Conservation (phyloP, 2,888 invertebrate genomes). For the Mylabris sibirica region DNA sequence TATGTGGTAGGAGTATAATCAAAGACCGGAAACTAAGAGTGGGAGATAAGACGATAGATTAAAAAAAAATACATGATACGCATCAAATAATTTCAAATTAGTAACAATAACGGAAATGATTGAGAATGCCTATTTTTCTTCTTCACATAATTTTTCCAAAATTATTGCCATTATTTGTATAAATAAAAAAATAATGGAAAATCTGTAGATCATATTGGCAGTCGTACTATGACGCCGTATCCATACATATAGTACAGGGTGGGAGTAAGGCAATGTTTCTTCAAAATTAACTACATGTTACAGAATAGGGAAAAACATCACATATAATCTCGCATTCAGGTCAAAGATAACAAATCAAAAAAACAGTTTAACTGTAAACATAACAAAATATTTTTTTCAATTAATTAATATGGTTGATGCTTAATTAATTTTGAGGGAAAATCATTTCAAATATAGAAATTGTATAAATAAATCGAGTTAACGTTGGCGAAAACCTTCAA, state of each 20-base stretch:
- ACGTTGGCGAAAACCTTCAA: slow-evolving; percentile 16
- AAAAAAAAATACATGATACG: not conserved
- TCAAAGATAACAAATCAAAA: slow-evolving; percentile 23
- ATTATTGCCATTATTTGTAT: not conserved
- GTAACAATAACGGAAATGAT: not conserved
- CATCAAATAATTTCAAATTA: not conserved
- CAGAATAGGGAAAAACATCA: not conserved
- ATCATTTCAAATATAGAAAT: slow-evolving; percentile 1
- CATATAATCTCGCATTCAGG: slow-evolving; percentile 15
- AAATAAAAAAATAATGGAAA: not conserved
- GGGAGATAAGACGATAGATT: slow-evolving; percentile 7
- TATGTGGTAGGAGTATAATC: slow-evolving; percentile 1
- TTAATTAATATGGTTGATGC: no score
- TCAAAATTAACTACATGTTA: not conserved
- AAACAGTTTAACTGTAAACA: not conserved
- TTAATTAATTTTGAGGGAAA: not conserved
- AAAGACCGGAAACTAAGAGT: slow-evolving; percentile 9
- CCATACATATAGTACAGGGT: not conserved
- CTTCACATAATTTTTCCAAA: not conserved
- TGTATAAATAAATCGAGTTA: slow-evolving; percentile 2
- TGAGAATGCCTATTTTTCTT: not conserved
- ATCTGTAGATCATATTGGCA: not conserved
- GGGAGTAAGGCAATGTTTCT: slow-evolving; percentile 1
- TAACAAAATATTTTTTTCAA: not conserved
- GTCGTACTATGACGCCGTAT: not conserved